phyloP scores from a whole-genome alignment of 2,888 invertebrate species.

The Drosophila robusta region DNA sequence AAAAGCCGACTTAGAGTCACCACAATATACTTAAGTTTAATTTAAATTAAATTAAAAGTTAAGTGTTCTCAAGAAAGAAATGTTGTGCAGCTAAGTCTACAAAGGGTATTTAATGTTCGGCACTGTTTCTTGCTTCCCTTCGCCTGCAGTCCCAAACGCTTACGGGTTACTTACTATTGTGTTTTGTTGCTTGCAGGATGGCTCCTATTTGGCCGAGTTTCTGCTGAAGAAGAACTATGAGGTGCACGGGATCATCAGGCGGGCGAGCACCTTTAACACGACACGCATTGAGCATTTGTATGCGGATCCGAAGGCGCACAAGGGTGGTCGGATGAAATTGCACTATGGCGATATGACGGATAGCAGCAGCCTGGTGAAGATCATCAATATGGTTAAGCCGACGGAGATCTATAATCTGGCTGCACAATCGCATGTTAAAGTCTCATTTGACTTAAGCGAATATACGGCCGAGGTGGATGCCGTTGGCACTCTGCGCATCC shows the following conservation, averaged over 20 bases:
- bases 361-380: constrained; percentile 96
- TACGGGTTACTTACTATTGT: constrained; percentile 44
- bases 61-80: too few relatives aligned
- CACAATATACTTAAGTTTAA: too few relatives aligned
- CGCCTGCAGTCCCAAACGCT: constrained; percentile 8
- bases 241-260: constrained; percentile 97
- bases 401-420: constrained; percentile 99
- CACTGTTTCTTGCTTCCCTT: background rate
- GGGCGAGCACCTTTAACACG: constrained; percentile 98
- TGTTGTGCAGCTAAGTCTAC: too few relatives aligned
- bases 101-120: background rate
- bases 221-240: constrained; percentile 96
- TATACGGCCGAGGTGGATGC: constrained; percentile 99
- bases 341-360: constrained; percentile 99
- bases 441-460: constrained; percentile 99
- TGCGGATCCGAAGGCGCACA: constrained; percentile 94
- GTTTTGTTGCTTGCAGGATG: constrained; percentile 90
- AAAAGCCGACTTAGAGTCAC: too few relatives aligned
- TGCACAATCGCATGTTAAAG: constrained; percentile 99
- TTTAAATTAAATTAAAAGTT: too few relatives aligned
- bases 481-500: constrained; percentile 94
- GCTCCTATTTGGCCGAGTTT: constrained; percentile 98
- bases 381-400: constrained; percentile 89
- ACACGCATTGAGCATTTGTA: constrained; percentile 98
- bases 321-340: constrained; percentile 94